phyloP scores from a whole-genome alignment of 2,113 vertebrate genomes.

The Anoplopoma fimbria region DNA sequence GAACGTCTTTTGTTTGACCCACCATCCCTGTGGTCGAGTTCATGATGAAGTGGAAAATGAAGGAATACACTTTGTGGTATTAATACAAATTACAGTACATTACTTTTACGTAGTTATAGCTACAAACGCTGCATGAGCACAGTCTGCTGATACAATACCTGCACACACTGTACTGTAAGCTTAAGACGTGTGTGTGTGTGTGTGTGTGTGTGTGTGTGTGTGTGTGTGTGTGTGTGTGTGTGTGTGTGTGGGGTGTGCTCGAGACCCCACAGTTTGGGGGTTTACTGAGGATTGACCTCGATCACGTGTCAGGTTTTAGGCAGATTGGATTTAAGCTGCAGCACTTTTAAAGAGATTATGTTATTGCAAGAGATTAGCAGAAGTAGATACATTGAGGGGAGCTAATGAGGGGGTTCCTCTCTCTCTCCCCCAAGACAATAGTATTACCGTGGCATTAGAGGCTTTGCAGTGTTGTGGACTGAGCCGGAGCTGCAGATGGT shows the following conservation, averaged over 20 bases:
- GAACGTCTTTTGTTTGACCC: no score
- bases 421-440: no score
- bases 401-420: conserved; percentile 82
- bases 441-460: conserved; percentile 76
- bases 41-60: no score
- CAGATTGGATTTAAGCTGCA: conserved; percentile 83
- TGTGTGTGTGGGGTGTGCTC: conserved; percentile 36
- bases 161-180: conserved; percentile 31
- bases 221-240: no score
- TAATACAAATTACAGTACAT: no score
- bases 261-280: conserved; percentile 65
- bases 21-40: no score
- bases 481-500: conserved; percentile 40
- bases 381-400: conserved; percentile 79
- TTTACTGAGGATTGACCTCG: conserved; percentile 78
- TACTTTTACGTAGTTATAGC: no score
- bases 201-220: no score
- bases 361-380: conserved; percentile 83
- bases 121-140: no score
- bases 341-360: conserved; percentile 84
- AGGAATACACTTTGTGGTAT: no score
- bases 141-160: conserved; percentile 10
- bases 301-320: conserved; percentile 81
- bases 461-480: conserved; percentile 68
- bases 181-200: no score